Evolutionary conservation across 2,113 vertebrate genomes (phyloP).

Genomic region (Anolis sagrei): DNA sequence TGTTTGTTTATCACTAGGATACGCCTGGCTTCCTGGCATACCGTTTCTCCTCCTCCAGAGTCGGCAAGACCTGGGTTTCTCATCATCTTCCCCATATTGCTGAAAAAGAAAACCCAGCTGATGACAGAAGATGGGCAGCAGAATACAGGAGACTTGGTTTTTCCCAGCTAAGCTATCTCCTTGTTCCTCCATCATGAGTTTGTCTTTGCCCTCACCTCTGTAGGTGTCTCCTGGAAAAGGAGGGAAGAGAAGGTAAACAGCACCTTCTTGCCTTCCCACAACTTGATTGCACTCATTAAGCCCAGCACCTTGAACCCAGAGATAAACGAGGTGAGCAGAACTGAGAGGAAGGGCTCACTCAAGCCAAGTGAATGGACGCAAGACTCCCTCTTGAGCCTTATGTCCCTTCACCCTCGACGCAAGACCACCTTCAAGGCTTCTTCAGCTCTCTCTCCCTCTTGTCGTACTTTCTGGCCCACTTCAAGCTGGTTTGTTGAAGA

Average conservation of each 20-base stretch:
- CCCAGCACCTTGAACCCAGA: background rate
- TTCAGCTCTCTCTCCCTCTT: background rate
- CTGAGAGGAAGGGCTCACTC: background rate
- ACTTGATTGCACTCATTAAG: background rate
- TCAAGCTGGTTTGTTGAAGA: background rate
- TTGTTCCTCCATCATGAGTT: conserved; percentile 39
- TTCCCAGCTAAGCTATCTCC: background rate
- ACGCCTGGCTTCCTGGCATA: background rate
- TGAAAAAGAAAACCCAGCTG: background rate
- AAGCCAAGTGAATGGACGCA: background rate
- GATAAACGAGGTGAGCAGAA: background rate
- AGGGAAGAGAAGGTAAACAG: background rate
- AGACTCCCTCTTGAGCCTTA: background rate
- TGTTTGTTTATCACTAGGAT: background rate
- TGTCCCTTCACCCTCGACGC: background rate
- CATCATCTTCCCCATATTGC: background rate
- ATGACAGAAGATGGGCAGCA: too few relatives aligned
- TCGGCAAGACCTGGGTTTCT: background rate
- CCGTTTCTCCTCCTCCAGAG: too few relatives aligned
- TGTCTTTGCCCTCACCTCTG: too few relatives aligned
- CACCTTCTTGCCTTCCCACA: background rate
- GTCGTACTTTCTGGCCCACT: background rate
- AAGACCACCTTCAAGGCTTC: background rate
- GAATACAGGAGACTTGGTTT: background rate
- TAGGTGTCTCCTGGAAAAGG: background rate